A percentile compares a stretch with the other conserved stretches of the same genome.
These are phyloP conservation scores for Lepeophtheirus salmonis DNA, from an alignment of 1,140 invertebrate species.

Conservation along the genomic window DNA sequence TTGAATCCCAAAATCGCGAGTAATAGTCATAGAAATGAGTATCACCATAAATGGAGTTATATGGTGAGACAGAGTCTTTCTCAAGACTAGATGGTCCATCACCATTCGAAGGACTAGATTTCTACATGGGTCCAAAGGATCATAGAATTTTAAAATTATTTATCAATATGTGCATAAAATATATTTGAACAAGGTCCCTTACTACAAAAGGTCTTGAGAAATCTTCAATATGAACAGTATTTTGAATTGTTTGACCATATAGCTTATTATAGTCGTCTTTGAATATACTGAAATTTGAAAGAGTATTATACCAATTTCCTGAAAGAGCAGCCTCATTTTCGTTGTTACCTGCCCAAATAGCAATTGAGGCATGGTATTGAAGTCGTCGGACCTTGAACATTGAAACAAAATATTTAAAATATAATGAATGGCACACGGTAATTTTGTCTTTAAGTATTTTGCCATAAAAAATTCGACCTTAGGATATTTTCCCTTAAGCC, in stretches of 20 bases:
- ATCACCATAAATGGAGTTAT: conserved; percentile 63
- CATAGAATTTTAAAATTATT: not conserved
- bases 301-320: conserved; percentile 40
- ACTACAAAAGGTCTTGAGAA: conserved; percentile 41
- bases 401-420: too few species aligned
- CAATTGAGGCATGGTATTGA: conserved; percentile 68
- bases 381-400: conserved; percentile 46
- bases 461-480: too few species aligned
- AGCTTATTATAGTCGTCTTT: conserved; percentile 64
- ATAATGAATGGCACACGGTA: too few species aligned
- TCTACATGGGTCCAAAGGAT: not conserved
- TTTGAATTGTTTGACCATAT: conserved; percentile 57
- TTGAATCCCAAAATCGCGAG: conserved; percentile 53
- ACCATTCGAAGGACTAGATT: conserved; percentile 83
- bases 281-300: conserved; percentile 36
- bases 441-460: too few species aligned
- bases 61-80: conserved; percentile 54
- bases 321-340: conserved; percentile 83
- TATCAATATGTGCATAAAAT: not conserved
- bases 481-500: too few species aligned
- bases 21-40: conserved; percentile 67
- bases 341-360: conserved; percentile 86
- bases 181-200: not conserved
- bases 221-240: conserved; percentile 42
- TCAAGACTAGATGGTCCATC: conserved; percentile 48